These are phyloP conservation scores for Oeneis ivallda DNA, from an alignment of 2,888 invertebrate species.

Conservation along the genomic window DNA sequence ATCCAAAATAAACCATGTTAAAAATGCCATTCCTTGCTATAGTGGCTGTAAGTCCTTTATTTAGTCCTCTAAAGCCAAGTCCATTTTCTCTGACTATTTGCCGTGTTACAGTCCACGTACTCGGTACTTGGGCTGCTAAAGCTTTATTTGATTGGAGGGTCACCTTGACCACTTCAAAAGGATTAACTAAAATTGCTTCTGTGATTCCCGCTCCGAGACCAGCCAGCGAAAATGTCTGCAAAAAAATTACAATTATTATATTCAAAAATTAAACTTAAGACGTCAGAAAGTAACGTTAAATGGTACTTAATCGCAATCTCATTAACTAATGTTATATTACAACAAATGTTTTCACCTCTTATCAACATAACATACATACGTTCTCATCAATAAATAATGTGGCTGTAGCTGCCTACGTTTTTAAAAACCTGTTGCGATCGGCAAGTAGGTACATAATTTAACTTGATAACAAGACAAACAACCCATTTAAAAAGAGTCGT, in stretches of 20 bases:
- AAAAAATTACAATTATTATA: conserved; percentile 2
- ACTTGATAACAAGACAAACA: no score
- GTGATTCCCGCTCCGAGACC: conserved; percentile 94
- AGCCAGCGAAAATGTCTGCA: conserved; percentile 92
- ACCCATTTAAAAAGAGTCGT: no score
- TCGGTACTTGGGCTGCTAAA: conserved; percentile 83
- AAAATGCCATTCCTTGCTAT: conserved; percentile 94
- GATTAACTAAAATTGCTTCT: conserved; percentile 95
- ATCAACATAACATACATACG: no score
- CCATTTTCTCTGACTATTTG: conserved; percentile 89
- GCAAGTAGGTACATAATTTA: no score
- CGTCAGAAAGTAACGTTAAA: no score
- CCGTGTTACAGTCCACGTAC: conserved; percentile 90
- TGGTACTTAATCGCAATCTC: no score
- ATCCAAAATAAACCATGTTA: conserved; percentile 97
- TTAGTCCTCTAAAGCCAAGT: conserved; percentile 89
- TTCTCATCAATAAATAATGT: no score
- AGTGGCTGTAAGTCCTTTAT: conserved; percentile 94
- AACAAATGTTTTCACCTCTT: no score
- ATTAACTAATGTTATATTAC: no score
- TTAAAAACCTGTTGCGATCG: no score
- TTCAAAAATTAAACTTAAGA: no score
- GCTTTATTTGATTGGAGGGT: conserved; percentile 89
- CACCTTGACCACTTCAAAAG: conserved; percentile 98
- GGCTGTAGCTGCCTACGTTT: no score